Base-by-base conservation (phyloP, 2,797 vertebrate genomes). In the Chaetodon trifasciatus region DNA sequence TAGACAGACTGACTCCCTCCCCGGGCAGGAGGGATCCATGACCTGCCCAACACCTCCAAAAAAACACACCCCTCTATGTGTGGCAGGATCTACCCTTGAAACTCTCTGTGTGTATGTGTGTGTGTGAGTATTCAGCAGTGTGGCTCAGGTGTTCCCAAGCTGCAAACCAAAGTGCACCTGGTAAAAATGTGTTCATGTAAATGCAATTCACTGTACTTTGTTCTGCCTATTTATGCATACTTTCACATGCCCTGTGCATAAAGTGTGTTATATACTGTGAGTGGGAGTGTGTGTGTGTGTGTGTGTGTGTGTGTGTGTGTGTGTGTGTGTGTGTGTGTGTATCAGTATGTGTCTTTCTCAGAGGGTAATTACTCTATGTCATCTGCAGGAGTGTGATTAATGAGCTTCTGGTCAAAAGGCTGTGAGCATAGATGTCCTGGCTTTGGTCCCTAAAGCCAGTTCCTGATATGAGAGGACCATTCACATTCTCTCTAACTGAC, bases 1-100 rank as follows among this genome's bases (percentile, higher is more conserved):
- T 82, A 92, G 94, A 95, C 94, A 94, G 94, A 93, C 92, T 86
- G 86, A 93, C 90, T 94, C 92, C 83, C 93, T 95, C 94, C 90
- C 91, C 19, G 76, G 93, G 91, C 91, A 92, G 89, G 87, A 94
- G 92, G 90, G 91, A 88, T 93, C 74, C 81, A 76, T 93, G 94
- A 96, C 94, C 94, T 91, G 91, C 74, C 73, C 85, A 89, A 86
- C 85, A 81, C 88, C 80, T 87, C 71, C 1, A 76, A 84, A 77
- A 81, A 16, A 76, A 76, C 74, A 89, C 81, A 70, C 68, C 67
- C 44, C 17, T 65, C 63, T 70, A 49, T 71, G 62, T 70, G 80
- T 52, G 76, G 74, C 80, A 74, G 52, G 35, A 63, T 84, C 83
- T 91, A 93, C 85, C 93, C 90, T 94, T 94, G 88, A 94, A 94